Evolutionary conservation across 2,797 vertebrate genomes (phyloP), one percentile per base, ranked within the genome.

Genomic region (Hybognathus amarus): DNA sequence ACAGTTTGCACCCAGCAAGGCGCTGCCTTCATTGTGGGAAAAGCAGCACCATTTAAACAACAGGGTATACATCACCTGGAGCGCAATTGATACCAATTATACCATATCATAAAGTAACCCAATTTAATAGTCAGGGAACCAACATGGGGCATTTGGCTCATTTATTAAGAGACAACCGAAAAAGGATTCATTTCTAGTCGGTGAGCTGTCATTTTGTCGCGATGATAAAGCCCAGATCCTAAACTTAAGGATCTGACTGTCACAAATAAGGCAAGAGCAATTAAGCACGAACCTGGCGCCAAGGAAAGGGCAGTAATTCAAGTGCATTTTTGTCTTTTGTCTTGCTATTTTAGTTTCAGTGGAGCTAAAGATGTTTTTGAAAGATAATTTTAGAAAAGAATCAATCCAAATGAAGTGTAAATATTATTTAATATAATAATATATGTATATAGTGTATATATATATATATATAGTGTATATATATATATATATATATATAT

Each of bases 131-230:
- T 90, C 91, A 91, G 76, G 50, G 66, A 90, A 88, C 87, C 89
- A 86, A 91, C 90, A 89, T 91, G 90, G 88, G 90, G 90, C 84
- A 79, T 83, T 80, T 78, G 86, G 80, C 84, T 84, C 90, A 89
- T 82, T 89, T 47, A 47, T 15, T 84, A 83, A 88, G 83, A 80
- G 85, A 91, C 88, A 86, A 92, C 91, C 92, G 93, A 92, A 91
- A 92, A 94, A 95, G 93, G 94, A 94, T 94, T 95, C 91, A 94
- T 92, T 92, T 93, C 92, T 92, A 91, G 93, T 92, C 79, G 77
- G 82, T 42, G 73, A 85, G 87, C 88, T 94, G 94, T 94, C 94
- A 94, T 89, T 91, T 92, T 90, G 93, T 91, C 90, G 89, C 76
- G 83, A 84, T 91, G 91, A 92, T 90, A 88, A 91, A 87, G 87